Conservation (phyloP, 2,888 invertebrate genomes). For the Archips xylosteana region DNA sequence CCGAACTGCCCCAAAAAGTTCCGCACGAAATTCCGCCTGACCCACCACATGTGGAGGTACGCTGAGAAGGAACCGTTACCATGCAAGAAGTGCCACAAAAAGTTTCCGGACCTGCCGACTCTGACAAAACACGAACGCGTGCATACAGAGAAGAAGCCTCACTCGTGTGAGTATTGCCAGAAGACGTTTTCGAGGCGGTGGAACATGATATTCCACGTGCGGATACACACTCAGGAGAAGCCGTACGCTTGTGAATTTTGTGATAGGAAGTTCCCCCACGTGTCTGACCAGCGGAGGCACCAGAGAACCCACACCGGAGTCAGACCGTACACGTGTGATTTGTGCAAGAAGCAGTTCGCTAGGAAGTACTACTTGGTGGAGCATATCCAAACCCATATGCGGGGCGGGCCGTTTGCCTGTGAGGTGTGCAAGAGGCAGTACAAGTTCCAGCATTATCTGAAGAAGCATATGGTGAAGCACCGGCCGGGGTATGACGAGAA, state of each 20-base stretch:
- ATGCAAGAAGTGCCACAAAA: background rate
- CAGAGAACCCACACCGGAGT: background rate
- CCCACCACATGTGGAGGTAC: background rate
- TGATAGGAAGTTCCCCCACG: background rate
- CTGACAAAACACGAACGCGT: background rate
- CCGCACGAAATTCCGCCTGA: background rate
- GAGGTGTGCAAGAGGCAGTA: background rate
- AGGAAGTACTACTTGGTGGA: background rate
- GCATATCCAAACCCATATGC: background rate
- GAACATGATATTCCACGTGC: background rate
- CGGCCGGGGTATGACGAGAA: background rate
- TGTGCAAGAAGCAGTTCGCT: background rate
- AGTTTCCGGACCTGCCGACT: background rate
- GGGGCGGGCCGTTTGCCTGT: background rate
- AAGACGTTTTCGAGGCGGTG: background rate
- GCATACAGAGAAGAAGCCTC: background rate
- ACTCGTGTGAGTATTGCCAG: background rate
- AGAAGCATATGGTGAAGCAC: background rate
- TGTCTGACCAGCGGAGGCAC: background rate
- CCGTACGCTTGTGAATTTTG: background rate
- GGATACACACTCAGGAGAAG: background rate
- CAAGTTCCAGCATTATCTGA: background rate
- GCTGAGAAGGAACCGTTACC: background rate
- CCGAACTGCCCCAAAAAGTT: background rate
- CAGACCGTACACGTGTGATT: background rate